Percentiles rank a stretch among this genome's conserved stretches.
phyloP scores from a whole-genome alignment of 2,113 vertebrate species.

The Malurus melanocephalus region DNA sequence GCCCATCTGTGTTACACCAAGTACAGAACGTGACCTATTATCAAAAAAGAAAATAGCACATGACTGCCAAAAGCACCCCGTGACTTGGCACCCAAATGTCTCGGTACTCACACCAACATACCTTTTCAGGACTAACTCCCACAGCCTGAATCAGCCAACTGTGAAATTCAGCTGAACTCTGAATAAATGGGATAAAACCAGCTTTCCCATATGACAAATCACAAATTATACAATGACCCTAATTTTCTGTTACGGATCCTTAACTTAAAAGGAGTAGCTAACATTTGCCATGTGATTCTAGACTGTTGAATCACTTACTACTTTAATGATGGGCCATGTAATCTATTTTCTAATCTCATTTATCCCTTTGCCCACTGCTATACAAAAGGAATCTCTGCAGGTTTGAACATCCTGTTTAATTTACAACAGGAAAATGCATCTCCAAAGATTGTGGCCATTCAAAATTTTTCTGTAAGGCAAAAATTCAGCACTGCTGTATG shows the following conservation, averaged over 20 bases:
- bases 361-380: background rate
- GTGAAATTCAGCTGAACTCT: constrained; percentile 29
- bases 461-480: background rate
- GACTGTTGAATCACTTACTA: background rate
- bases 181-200: constrained; percentile 12
- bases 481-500: background rate
- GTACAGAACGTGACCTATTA: constrained; percentile 49
- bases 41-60: constrained; percentile 34
- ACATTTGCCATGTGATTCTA: background rate
- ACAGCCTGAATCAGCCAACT: constrained; percentile 45
- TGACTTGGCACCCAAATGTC: constrained; percentile 41
- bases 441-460: background rate
- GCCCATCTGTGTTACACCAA: constrained; percentile 49
- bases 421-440: background rate
- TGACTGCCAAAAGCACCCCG: constrained; percentile 47
- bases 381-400: background rate
- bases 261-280: background rate
- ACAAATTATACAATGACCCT: background rate
- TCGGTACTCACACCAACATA: constrained; percentile 13
- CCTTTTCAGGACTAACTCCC: constrained; percentile 45
- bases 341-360: background rate
- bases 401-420: background rate
- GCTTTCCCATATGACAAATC: background rate
- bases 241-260: constrained; percentile 11
- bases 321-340: background rate